These are phyloP conservation scores for Botia kubotai DNA, from an alignment of 2,797 vertebrate genomes.

Conservation along the genomic window DNA sequence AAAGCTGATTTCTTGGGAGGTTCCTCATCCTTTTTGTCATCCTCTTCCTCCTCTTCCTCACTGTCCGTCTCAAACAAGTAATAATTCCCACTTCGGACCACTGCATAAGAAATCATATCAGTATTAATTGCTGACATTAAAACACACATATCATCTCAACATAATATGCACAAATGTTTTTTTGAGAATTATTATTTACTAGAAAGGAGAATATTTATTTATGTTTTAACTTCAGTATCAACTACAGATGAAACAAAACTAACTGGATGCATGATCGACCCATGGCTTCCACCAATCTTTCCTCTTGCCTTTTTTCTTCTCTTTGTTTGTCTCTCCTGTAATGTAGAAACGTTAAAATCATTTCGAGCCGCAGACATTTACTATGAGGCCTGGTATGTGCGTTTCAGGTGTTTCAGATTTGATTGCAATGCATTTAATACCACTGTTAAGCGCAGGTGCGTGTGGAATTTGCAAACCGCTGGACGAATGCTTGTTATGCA, in stretches of 20 bases:
- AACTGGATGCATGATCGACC: slow-evolving; percentile 97
- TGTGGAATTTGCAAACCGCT: slow-evolving; percentile 53
- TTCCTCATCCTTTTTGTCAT: slow-evolving; percentile 83
- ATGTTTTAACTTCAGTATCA: too few species aligned
- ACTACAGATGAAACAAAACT: slow-evolving; percentile 73
- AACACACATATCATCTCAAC: not conserved
- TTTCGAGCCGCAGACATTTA: slow-evolving; percentile 25
- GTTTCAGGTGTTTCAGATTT: slow-evolving; percentile 58
- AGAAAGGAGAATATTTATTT: too few species aligned
- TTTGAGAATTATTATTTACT: not conserved
- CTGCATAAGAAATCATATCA: slow-evolving; percentile 71
- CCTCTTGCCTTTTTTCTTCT: slow-evolving; percentile 86
- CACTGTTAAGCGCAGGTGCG: slow-evolving; percentile 51
- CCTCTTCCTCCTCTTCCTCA: slow-evolving; percentile 90
- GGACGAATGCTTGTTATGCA: slow-evolving; percentile 2
- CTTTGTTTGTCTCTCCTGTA: slow-evolving; percentile 85
- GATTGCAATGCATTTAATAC: slow-evolving; percentile 56
- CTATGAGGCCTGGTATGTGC: slow-evolving; percentile 38
- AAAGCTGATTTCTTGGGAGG: slow-evolving; percentile 88
- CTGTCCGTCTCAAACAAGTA: slow-evolving; percentile 98
- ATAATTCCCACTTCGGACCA: slow-evolving; percentile 97
- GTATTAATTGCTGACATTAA: not conserved
- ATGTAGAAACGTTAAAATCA: slow-evolving; percentile 38
- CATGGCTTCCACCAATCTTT: slow-evolving; percentile 97
- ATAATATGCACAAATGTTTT: not conserved